phyloP scores from a whole-genome alignment of 2,797 vertebrate species.

The Falco biarmicus region DNA sequence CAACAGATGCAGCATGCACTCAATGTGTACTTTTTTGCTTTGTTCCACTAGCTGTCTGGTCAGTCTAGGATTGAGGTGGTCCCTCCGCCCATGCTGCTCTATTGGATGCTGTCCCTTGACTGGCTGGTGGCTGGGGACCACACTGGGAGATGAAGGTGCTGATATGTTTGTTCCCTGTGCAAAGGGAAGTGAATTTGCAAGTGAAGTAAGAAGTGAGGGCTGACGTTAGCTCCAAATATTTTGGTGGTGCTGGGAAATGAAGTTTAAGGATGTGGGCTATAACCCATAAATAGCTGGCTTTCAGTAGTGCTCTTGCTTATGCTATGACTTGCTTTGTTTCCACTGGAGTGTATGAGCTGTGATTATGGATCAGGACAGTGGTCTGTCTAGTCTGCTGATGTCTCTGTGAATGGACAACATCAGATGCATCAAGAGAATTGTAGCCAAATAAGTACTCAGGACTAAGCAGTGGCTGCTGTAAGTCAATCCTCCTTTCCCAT shows the following conservation, averaged over 20 bases:
- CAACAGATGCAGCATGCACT: neutral
- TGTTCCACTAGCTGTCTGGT: neutral
- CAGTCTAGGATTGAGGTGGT: neutral
- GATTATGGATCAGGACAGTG: neutral
- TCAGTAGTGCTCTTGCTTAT: neutral
- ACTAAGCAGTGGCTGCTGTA: neutral
- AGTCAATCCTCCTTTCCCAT: neutral
- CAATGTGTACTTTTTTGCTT: neutral
- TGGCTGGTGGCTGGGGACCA: neutral
- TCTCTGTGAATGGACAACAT: neutral
- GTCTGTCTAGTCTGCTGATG: neutral
- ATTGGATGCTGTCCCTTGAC: neutral
- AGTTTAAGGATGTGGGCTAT: neutral
- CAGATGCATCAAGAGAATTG: neutral
- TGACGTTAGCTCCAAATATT: neutral
- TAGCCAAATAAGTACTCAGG: neutral
- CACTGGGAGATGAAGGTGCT: neutral
- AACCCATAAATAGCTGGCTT: neutral
- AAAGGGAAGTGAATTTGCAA: neutral
- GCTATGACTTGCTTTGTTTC: neutral
- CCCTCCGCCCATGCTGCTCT: neutral
- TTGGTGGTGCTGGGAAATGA: neutral
- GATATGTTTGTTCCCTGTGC: neutral
- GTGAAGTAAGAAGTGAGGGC: neutral
- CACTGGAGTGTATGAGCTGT: neutral